These are phyloP conservation scores for Sepioteuthis lessoniana DNA, from an alignment of 2,888 invertebrate genomes.

Conservation along the genomic window DNA sequence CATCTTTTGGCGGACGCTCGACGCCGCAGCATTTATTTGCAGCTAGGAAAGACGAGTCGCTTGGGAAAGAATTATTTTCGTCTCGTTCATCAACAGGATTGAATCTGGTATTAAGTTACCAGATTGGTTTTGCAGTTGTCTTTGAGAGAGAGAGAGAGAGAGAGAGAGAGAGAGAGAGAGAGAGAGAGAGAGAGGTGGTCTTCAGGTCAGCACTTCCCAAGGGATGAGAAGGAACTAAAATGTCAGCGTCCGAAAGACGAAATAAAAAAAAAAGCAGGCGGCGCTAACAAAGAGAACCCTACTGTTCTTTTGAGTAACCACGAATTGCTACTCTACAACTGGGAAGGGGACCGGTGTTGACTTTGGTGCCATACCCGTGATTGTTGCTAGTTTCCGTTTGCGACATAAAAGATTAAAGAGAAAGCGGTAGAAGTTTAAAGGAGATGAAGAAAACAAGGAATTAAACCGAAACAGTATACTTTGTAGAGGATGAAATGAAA, in stretches of 20 bases:
- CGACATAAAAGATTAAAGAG: no score
- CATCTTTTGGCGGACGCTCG: not conserved
- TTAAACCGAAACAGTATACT: not conserved
- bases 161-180: not conserved
- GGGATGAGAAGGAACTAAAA: not conserved
- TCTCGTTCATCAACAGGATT: slow-evolving; percentile 12
- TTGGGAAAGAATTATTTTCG: slow-evolving; percentile 33
- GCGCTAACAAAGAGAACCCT: not conserved
- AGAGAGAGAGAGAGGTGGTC: not conserved
- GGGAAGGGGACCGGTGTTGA: not conserved
- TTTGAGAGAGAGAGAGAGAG: not conserved
- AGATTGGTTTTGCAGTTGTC: slow-evolving; percentile 33
- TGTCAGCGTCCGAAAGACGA: not conserved
- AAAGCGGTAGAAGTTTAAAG: no score
- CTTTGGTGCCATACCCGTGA: not conserved
- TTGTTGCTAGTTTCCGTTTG: no score
- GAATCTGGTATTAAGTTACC: not conserved
- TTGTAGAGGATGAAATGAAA: not conserved
- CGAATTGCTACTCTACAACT: not conserved
- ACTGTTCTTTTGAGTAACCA: not conserved
- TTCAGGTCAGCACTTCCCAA: not conserved
- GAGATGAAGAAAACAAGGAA: not conserved
- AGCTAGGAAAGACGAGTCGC: not conserved
- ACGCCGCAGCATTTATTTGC: slow-evolving; percentile 12
- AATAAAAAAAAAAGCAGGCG: not conserved